phyloP scores from a whole-genome alignment of 2,797 vertebrate species.

The Thalassophryne amazonica region DNA sequence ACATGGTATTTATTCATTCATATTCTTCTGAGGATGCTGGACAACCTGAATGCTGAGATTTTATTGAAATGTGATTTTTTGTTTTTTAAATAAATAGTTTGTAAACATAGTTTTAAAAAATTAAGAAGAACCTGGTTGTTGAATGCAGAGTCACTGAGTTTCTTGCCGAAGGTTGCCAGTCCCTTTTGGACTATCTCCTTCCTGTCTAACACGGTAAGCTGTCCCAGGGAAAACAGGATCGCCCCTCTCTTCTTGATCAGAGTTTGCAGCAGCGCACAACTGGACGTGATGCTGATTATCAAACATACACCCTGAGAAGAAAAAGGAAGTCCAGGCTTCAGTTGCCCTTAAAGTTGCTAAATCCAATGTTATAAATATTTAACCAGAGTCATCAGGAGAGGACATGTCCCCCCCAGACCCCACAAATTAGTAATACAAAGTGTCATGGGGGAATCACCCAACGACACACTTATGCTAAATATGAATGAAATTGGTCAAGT shows the following conservation, averaged over 20 bases:
- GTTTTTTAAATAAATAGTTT: too few relatives aligned
- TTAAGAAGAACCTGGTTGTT: slow-evolving; percentile 84
- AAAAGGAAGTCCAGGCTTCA: not conserved
- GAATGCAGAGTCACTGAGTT: slow-evolving; percentile 86
- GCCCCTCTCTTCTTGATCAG: slow-evolving; percentile 69
- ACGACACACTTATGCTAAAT: too few relatives aligned
- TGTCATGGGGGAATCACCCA: too few relatives aligned
- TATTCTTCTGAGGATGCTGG: too few relatives aligned
- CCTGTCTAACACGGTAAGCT: slow-evolving; percentile 75
- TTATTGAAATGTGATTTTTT: too few relatives aligned
- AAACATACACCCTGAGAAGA: slow-evolving; percentile 78
- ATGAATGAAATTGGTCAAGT: too few relatives aligned
- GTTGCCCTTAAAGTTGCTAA: too few relatives aligned
- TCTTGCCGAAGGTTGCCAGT: slow-evolving; percentile 85
- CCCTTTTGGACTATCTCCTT: slow-evolving; percentile 80
- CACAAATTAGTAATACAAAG: too few relatives aligned
- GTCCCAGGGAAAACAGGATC: slow-evolving; percentile 68
- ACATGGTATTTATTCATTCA: too few relatives aligned
- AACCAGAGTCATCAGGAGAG: not conserved
- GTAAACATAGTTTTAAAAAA: not conserved
- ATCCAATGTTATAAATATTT: too few relatives aligned
- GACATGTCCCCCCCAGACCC: too few relatives aligned
- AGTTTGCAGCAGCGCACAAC: slow-evolving; percentile 66
- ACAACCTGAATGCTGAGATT: too few relatives aligned
- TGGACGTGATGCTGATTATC: slow-evolving; percentile 77